Evolutionary conservation across 2,113 vertebrate genomes (phyloP).

Genomic region (Zosterops hypoxanthus): DNA sequence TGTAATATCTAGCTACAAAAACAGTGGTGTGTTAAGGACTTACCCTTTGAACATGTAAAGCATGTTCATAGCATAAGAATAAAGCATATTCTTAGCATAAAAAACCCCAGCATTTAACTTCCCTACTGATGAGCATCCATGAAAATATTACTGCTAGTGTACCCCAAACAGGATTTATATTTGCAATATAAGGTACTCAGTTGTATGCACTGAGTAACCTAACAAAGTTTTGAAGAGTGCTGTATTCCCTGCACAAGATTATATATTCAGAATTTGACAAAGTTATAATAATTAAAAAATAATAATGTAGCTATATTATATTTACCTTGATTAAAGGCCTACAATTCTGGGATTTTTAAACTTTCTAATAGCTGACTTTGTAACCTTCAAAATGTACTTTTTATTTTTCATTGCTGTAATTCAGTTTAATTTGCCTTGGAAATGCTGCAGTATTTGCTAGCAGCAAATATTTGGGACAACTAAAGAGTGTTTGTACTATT

Average conservation of each 20-base stretch:
- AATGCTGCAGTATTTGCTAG: neutral
- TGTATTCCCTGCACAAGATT: neutral
- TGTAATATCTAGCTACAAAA: neutral
- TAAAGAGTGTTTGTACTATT: constrained; percentile 31
- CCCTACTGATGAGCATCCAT: neutral
- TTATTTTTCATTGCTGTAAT: neutral
- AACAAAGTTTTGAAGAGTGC: neutral
- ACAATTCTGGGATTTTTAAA: neutral
- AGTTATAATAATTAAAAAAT: neutral
- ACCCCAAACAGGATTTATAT: neutral
- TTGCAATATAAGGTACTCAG: neutral
- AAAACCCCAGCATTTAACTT: fast-evolving
- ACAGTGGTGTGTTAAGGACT: neutral
- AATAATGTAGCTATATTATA: neutral
- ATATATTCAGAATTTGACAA: neutral
- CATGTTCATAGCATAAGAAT: no score
- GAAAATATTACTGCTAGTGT: neutral
- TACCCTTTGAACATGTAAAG: neutral
- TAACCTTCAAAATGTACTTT: neutral
- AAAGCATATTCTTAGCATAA: neutral
- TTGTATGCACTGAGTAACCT: neutral
- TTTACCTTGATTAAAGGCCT: neutral
- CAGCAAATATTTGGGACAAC: constrained; percentile 50
- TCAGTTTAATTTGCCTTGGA: neutral
- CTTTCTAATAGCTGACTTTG: neutral